Evolutionary conservation across 2,797 vertebrate genomes (phyloP), one percentile per base, ranked within the genome.

Genomic region (Euphonia xanthogaster): DNA sequence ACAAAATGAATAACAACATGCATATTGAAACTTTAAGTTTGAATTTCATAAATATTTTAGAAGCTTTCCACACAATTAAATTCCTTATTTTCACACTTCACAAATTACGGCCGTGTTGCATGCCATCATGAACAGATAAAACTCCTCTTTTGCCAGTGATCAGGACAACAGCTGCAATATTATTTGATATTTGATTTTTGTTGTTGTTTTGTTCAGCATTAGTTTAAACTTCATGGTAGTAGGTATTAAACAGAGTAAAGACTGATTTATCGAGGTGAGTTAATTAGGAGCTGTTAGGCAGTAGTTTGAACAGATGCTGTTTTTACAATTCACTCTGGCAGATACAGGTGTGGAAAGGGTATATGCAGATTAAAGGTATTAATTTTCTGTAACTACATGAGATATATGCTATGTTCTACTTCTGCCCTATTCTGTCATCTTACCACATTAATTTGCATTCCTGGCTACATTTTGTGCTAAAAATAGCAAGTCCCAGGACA

Each of bases 381-480:
- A 4, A 42, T 93, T 84, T 88, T 74, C 50, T 95, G 42, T 79
- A 91, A 45, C 19, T 42, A 42, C 44, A 66, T 58, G 63, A 58
- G 19, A 84, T 83, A 37, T 25, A 65, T 37, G 3, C 15, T 85
- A 10, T 87, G 45, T 39, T 93, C 48, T 76, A 75, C 45, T 93
- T 94, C 60, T 81, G 37, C 44, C 8, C 6, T 79, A 40, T 44
- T 14, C 12, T 79, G 39, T 68, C 11, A 4, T 80, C 25, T 86
- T 89, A 30, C 19, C 85, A 20, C 37, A 65, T 71, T 90, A 83
- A 94, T 94, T 95, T 95, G 31, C 55, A 93, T 86, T 88, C 51
- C 74, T 91, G 45, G 80, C 58, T 90, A 57, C 10, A 61, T 67
- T 80, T 70, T 80, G 10, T 80, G 33, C 39, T 93, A 94, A 95